These are phyloP conservation scores for Bergia sp. DNA, from an alignment of 92 coral and sea anemone genomes.

Conservation along the genomic window DNA sequence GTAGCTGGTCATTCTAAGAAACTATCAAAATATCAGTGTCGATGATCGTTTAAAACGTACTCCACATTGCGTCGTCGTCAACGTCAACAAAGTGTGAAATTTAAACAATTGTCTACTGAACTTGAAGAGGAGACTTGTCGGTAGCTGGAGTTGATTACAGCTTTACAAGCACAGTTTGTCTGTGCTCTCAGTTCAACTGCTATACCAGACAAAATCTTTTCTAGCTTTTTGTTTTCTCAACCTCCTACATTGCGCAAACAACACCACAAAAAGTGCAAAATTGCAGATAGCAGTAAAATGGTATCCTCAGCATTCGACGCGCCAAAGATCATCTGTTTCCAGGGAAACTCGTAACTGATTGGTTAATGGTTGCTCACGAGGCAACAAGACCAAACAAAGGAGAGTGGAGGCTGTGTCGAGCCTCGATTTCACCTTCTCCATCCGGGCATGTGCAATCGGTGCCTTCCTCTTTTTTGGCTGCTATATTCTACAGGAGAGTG, in stretches of 20 bases:
- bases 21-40: background rate
- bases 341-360: conserved; percentile 36
- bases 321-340: conserved; percentile 40
- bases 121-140: no score
- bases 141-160: background rate
- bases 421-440: background rate
- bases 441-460: conserved; percentile 64
- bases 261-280: background rate
- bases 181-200: background rate
- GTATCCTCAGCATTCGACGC: conserved; percentile 44
- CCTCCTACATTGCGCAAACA: background rate
- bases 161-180: background rate
- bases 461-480: conserved; percentile 81
- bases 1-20: background rate
- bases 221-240: no score
- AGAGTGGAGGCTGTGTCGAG: background rate
- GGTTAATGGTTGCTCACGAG: conserved; percentile 3
- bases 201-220: no score
- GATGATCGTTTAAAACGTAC: no score
- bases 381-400: background rate
- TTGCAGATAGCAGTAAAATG: conserved; percentile 5
- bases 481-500: conserved; percentile 59
- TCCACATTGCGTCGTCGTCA: no score
- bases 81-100: background rate
- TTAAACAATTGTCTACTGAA: no score